These are phyloP conservation scores for Apamea monoglypha DNA, from an alignment of 2,888 invertebrate genomes.

Conservation along the genomic window DNA sequence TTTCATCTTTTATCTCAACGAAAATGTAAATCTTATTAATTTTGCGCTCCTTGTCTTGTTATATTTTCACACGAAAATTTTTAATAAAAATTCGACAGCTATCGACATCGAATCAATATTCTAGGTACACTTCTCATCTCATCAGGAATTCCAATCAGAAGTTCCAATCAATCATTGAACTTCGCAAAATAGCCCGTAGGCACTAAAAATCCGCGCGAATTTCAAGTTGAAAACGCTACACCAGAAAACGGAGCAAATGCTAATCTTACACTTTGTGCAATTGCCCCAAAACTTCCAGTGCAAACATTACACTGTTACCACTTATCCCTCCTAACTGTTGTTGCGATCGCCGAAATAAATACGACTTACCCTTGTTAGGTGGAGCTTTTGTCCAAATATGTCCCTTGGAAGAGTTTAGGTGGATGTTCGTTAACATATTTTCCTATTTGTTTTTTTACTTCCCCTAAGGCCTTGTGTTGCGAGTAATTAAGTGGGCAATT, in stretches of 20 bases:
- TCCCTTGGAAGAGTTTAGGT: conserved; percentile 61
- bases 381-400: conserved; percentile 65
- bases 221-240: conserved; percentile 33
- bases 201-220: conserved; percentile 20
- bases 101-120: conserved; percentile 56
- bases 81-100: conserved; percentile 24
- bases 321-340: conserved; percentile 67
- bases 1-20: conserved; percentile 18
- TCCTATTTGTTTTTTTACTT: conserved; percentile 54
- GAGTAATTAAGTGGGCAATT: conserved; percentile 55
- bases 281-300: conserved; percentile 41
- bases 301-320: conserved; percentile 53
- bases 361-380: conserved; percentile 63
- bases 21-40: conserved; percentile 41
- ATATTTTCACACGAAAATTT: not conserved
- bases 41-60: conserved; percentile 19
- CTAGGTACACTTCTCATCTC: conserved; percentile 42
- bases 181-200: conserved; percentile 26
- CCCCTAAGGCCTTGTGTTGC: conserved; percentile 31
- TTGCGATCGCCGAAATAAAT: conserved; percentile 69
- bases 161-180: conserved; percentile 55
- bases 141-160: conserved; percentile 59
- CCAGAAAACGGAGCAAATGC: conserved; percentile 16
- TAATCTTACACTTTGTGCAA: conserved; percentile 44
- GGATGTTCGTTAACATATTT: conserved; percentile 49